These are phyloP conservation scores for Aythya baeri DNA, from an alignment of 2,113 vertebrate genomes.

Conservation along the genomic window DNA sequence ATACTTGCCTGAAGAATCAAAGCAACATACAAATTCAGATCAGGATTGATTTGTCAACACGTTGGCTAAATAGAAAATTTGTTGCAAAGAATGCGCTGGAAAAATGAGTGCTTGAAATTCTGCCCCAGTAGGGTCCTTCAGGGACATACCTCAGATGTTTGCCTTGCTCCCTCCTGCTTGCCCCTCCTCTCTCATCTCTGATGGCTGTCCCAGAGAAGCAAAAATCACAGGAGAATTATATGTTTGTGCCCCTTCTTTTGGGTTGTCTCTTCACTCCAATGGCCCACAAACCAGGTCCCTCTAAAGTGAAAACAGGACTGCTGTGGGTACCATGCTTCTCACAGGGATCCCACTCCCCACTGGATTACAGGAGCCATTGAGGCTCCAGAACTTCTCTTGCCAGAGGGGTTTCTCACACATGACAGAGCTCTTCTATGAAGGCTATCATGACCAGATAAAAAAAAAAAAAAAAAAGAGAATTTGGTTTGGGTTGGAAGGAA, in stretches of 20 bases:
- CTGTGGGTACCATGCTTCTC: accelerated
- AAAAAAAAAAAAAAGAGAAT: background rate
- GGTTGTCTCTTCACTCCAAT: background rate
- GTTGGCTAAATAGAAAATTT: slow-evolving; percentile 26
- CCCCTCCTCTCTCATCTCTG: background rate
- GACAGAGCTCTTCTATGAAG: background rate
- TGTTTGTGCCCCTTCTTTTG: background rate
- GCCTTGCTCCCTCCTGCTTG: background rate
- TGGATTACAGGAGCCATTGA: background rate
- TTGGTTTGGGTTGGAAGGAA: background rate
- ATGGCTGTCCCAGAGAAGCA: background rate
- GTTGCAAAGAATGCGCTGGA: background rate
- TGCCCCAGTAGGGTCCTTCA: slow-evolving; percentile 22
- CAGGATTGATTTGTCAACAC: slow-evolving; percentile 59
- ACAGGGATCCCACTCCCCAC: accelerated
- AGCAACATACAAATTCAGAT: slow-evolving; percentile 49
- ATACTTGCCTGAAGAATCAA: slow-evolving; percentile 54
- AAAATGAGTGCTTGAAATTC: slow-evolving; percentile 22
- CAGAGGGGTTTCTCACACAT: background rate
- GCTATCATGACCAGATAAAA: background rate
- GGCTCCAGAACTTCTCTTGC: background rate
- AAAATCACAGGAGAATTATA: background rate
- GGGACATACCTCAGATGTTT: background rate
- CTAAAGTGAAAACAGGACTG: background rate
- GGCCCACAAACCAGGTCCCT: background rate